These are phyloP conservation scores for Triops longicaudatus DNA, from an alignment of 1,140 invertebrate species.

Conservation along the genomic window DNA sequence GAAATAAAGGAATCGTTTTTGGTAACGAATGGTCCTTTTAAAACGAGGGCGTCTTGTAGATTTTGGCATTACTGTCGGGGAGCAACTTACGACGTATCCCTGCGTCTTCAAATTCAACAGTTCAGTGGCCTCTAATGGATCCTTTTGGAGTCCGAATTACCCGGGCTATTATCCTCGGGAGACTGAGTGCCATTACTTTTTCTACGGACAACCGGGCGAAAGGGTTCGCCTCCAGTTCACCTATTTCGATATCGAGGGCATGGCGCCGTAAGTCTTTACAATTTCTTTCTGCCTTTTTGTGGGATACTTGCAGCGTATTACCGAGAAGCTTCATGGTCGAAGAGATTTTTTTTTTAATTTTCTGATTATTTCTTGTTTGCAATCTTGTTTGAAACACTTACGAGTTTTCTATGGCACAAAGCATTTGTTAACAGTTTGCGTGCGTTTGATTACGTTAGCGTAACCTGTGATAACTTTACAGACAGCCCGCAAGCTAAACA, in stretches of 20 bases:
- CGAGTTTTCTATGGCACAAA: no score
- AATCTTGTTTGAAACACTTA: no score
- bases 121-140: slow-evolving; percentile 59
- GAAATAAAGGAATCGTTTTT: background rate
- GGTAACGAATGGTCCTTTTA: slow-evolving; percentile 15
- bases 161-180: slow-evolving; percentile 84
- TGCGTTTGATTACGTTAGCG: no score
- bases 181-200: slow-evolving; percentile 90
- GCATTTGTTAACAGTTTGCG: no score
- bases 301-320: background rate
- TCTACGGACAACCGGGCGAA: slow-evolving; percentile 70
- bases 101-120: slow-evolving; percentile 61
- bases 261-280: slow-evolving; percentile 62
- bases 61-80: slow-evolving; percentile 65
- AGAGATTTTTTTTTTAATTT: background rate
- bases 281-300: slow-evolving; percentile 13
- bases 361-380: no score
- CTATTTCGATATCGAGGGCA: slow-evolving; percentile 86
- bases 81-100: slow-evolving; percentile 60
- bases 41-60: slow-evolving; percentile 32
- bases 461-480: no score
- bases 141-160: slow-evolving; percentile 84
- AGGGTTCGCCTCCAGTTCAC: slow-evolving; percentile 76
- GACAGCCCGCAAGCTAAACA: no score
- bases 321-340: background rate